Percentiles rank a stretch among this genome's conserved stretches.
These are phyloP conservation scores for Picathartes gymnocephalus DNA, from an alignment of 2,113 vertebrate genomes.

Conservation along the genomic window DNA sequence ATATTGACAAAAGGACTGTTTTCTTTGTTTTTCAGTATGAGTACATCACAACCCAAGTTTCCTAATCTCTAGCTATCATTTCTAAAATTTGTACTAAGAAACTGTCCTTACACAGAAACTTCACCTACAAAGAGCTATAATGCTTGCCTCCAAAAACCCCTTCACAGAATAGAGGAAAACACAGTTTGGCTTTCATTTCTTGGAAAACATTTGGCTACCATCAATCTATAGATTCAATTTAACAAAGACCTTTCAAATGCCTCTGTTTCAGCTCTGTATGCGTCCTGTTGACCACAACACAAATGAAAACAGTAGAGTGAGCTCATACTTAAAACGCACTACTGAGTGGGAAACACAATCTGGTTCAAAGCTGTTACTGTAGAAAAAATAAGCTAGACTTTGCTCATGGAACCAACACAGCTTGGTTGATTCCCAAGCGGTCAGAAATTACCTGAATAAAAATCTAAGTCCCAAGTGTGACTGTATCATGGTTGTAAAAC, in stretches of 20 bases:
- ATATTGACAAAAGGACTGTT: not conserved
- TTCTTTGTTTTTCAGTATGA: not conserved
- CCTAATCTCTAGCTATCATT: not conserved
- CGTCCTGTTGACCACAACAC: not conserved
- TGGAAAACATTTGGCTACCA: not conserved
- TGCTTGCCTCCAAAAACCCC: not conserved
- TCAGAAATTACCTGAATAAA: not conserved
- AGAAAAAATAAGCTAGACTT: not conserved
- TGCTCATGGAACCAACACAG: not conserved
- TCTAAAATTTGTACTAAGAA: not conserved
- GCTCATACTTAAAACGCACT: not conserved
- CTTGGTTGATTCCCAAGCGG: not conserved
- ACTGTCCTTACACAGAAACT: not conserved
- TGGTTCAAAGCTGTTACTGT: not conserved
- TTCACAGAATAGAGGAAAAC: not conserved
- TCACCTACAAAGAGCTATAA: not conserved
- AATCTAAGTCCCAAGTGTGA: not conserved
- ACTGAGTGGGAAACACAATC: not conserved
- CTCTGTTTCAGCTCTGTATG: not conserved
- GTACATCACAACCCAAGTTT: not conserved
- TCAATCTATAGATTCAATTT: not conserved
- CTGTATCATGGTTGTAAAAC: rapidly evolving
- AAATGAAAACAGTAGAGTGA: not conserved
- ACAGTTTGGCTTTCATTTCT: not conserved
- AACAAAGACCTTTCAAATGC: not conserved